These are phyloP conservation scores for Batillaria attramentaria DNA, from an alignment of 1,140 invertebrate species.

Conservation along the genomic window DNA sequence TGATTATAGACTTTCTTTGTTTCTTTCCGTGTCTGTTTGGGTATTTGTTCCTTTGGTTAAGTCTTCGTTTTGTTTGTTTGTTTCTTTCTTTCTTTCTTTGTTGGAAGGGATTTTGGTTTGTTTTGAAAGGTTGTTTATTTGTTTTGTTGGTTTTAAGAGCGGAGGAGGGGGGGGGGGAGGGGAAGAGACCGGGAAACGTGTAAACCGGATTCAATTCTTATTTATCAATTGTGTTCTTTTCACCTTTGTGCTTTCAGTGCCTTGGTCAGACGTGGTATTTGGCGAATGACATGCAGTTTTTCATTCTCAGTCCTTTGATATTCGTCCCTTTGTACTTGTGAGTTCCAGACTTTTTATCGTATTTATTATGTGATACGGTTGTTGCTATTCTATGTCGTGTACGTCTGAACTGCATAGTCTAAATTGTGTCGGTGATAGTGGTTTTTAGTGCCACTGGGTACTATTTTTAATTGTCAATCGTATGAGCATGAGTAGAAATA, in stretches of 20 bases:
- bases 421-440: conserved; percentile 14
- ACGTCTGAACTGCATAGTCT: conserved; percentile 15
- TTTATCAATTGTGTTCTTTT: not conserved
- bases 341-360: conserved; percentile 34
- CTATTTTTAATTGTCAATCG: not conserved
- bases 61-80: not conserved
- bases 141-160: not conserved
- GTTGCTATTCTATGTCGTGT: not conserved
- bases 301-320: conserved; percentile 80
- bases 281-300: conserved; percentile 87
- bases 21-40: no score
- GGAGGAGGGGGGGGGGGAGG: not conserved
- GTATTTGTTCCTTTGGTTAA: no score
- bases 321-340: conserved; percentile 60
- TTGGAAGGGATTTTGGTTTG: not conserved
- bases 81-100: not conserved
- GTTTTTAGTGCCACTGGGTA: not conserved
- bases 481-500: no score
- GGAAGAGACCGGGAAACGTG: not conserved
- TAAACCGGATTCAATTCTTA: not conserved
- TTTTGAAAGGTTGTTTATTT: not conserved
- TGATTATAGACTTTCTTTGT: no score
- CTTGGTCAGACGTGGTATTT: conserved; percentile 83
- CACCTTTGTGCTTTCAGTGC: conserved; percentile 75
- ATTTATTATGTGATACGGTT: not conserved